Conservation (phyloP, 2,113 vertebrate genomes). For the Lasiurus cinereus region DNA sequence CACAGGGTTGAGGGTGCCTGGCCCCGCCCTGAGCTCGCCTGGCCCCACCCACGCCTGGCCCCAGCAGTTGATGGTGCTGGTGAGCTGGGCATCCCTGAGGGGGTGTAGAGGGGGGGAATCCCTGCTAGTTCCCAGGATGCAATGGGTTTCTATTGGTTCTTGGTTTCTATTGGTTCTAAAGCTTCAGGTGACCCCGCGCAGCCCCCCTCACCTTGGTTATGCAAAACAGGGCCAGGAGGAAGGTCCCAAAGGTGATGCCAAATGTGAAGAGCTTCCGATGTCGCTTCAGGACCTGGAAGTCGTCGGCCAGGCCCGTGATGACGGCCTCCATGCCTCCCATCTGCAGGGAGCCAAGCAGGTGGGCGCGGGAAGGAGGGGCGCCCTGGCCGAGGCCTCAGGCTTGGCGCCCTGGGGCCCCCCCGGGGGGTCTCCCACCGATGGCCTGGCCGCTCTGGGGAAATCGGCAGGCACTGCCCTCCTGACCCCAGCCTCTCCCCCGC, state of each 20-base stretch:
- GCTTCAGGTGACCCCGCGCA: background rate
- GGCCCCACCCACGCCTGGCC: no score
- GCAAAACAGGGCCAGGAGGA: conserved; percentile 94
- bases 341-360: conserved; percentile 84
- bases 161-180: no score
- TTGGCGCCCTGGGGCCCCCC: fast-evolving
- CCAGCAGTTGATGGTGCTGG: no score
- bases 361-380: background rate
- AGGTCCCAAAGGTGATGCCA: conserved; percentile 92
- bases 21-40: fast-evolving
- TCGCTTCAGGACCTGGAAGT: conserved; percentile 95
- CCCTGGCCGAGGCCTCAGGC: background rate
- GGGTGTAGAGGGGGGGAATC: no score
- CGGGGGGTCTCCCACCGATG: fast-evolving
- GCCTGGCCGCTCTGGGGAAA: background rate
- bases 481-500: background rate
- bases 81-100: no score
- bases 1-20: background rate
- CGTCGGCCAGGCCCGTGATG: conserved; percentile 97
- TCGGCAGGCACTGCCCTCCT: background rate
- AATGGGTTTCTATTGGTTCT: no score
- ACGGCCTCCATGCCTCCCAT: conserved; percentile 99
- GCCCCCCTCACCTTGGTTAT: conserved; percentile 94
- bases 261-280: conserved; percentile 97
- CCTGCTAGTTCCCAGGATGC: no score